Conservation (phyloP, 2,888 invertebrate species). For the Torymus aiolomorphi region DNA sequence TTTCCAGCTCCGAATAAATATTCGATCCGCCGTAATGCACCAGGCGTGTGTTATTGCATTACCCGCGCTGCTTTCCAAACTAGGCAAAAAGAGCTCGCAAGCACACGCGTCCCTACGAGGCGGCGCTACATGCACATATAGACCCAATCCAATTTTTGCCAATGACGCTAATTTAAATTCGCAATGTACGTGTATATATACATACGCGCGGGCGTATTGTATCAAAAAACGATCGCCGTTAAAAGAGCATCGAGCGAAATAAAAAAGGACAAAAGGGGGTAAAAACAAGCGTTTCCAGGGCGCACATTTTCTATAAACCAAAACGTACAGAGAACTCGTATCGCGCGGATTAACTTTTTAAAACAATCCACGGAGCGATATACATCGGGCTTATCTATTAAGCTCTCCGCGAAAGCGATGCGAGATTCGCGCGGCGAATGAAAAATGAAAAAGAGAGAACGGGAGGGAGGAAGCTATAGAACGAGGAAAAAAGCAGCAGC, state of each 20-base stretch:
- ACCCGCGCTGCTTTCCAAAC: slow-evolving; percentile 13
- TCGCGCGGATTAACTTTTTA: slow-evolving; percentile 39
- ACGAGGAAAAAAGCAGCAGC: neutral
- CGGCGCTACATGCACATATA: too few relatives aligned
- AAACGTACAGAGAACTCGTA: neutral
- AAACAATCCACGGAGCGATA: slow-evolving; percentile 49
- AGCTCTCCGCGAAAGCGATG: slow-evolving; percentile 42
- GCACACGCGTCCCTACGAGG: neutral
- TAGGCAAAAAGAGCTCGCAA: too few relatives aligned
- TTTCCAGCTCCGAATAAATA: slow-evolving; percentile 11
- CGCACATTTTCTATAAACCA: slow-evolving; percentile 20
- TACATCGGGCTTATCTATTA: slow-evolving; percentile 52
- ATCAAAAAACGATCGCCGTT: neutral
- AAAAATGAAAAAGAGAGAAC: slow-evolving; percentile 30
- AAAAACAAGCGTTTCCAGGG: neutral
- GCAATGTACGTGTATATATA: neutral
- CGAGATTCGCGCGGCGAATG: slow-evolving; percentile 15
- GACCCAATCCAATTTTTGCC: neutral
- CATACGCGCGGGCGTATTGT: too few relatives aligned
- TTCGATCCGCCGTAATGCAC: neutral
- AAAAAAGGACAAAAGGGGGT: neutral
- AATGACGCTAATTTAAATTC: slow-evolving; percentile 26
- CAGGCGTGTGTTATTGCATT: slow-evolving; percentile 18
- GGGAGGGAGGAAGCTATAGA: slow-evolving; percentile 3
- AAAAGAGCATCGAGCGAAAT: slow-evolving; percentile 20